These are phyloP conservation scores for Ictidomys tridecemlineatus DNA, from an alignment of 2,113 vertebrate species.

Conservation along the genomic window DNA sequence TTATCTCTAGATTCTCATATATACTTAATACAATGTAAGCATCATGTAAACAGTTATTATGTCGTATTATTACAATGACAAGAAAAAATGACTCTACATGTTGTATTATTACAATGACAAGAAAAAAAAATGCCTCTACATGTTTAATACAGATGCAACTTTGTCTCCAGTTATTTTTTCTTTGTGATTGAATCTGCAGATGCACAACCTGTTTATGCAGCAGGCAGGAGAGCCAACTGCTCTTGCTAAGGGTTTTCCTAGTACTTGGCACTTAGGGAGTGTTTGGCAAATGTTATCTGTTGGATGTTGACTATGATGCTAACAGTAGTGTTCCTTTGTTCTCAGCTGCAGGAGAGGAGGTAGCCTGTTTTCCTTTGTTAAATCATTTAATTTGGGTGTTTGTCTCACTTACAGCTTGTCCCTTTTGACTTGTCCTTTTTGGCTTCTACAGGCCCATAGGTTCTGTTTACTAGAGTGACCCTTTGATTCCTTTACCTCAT, in stretches of 20 bases:
- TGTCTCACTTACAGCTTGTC: neutral
- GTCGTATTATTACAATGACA: neutral
- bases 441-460: neutral
- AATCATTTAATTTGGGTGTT: neutral
- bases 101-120: neutral
- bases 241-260: neutral
- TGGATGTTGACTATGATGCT: neutral
- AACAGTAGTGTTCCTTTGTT: neutral
- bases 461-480: neutral
- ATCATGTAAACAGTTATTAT: neutral
- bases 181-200: neutral
- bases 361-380: neutral
- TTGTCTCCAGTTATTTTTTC: neutral
- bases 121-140: neutral
- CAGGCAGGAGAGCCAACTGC: no score
- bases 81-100: neutral
- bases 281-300: neutral
- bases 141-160: neutral
- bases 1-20: neutral
- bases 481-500: neutral
- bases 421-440: neutral
- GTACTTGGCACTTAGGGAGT: no score
- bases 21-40: neutral
- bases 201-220: neutral
- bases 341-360: neutral